Conservation (phyloP, 2,113 vertebrate species). For the Limanda limanda region DNA sequence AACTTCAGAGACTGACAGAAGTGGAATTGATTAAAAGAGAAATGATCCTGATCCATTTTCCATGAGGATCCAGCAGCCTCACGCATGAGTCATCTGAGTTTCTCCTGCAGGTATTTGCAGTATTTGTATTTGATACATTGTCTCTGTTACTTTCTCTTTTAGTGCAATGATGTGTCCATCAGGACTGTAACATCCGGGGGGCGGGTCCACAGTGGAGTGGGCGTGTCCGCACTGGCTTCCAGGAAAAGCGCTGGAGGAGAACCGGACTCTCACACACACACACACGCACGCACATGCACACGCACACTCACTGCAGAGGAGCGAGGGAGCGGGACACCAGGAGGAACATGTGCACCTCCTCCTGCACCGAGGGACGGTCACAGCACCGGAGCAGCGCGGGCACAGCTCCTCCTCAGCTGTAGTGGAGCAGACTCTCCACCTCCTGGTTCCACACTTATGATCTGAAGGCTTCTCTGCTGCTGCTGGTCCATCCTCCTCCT, state of each 20-base stretch:
- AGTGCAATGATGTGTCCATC: constrained; percentile 38
- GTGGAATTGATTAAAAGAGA: too few species aligned
- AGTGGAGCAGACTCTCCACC: constrained; percentile 37
- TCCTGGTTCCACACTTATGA: constrained; percentile 55
- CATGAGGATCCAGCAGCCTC: too few species aligned
- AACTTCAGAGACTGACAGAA: too few species aligned
- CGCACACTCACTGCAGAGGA: constrained; percentile 51
- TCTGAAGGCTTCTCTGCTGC: constrained; percentile 48
- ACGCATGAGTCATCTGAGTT: too few species aligned
- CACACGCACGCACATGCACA: constrained; percentile 34
- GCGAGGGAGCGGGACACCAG: constrained; percentile 26
- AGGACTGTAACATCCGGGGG: constrained; percentile 76
- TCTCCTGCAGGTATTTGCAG: background rate
- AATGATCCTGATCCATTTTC: too few species aligned
- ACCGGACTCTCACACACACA: constrained; percentile 2
- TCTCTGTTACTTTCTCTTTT: background rate
- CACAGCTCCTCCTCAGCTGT: constrained; percentile 38
- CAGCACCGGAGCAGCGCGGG: constrained; percentile 38
- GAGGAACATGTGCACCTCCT: constrained; percentile 65
- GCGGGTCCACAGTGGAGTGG: constrained; percentile 64
- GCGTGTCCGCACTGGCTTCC: constrained; percentile 71
- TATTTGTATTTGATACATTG: background rate
- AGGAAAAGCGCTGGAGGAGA: constrained; percentile 60
- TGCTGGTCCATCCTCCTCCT: constrained; percentile 2
- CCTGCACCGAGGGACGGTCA: constrained; percentile 48